Evolutionary conservation across 1,140 invertebrate genomes (phyloP), one percentile per base, ranked within the genome.

Genomic region (Phymorhynchus buccinoides): DNA sequence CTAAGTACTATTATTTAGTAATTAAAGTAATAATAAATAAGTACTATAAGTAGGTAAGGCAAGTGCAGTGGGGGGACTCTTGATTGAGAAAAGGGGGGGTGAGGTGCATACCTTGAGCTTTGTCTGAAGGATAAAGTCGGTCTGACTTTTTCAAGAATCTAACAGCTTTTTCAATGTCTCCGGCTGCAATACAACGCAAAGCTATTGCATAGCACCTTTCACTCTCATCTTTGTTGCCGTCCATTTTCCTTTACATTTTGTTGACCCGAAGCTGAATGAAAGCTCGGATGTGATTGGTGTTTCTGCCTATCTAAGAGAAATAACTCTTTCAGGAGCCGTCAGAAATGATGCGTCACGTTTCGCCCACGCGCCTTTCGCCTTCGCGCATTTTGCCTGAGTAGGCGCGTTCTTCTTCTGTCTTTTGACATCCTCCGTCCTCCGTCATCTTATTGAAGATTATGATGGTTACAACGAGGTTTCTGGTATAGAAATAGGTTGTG

Each of bases 141-240:
- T 96, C 95, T 4, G 97, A 97, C 94, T 99, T 99, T 22, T 96
- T 92, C 42, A 98, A 93, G 94, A 98, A 98, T 93, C 96, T 97
- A 89, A 97, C 95, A 0, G 98, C 97, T 91, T 97, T 97, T 80
- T 97, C 96, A 84, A 95, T 94, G 88, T 97, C 96, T 16, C 96
- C 96, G 71, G 95, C 95, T 7, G 94, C 92, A 71, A 98, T 95
- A 88, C 95, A 96, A 90, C 95, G 95, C 92, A 97, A 95, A 4
- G 97, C 98, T 35, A 98, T 94, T 86, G 96, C 95, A 86, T 98
- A 96, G 93, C 98, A 99, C 86, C 95, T 95, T 88, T 97, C 96
- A 16, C 97, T 97, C 92, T 98, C 98, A 93, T 98, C 98, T 93
- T 97, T 98, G 94, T 99, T 99, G 42, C 96, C 96, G 90, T 99